Percentiles rank a stretch among this genome's conserved stretches.
These are phyloP conservation scores for Nymphalis io DNA, from an alignment of 1,140 invertebrate genomes.

Conservation along the genomic window DNA sequence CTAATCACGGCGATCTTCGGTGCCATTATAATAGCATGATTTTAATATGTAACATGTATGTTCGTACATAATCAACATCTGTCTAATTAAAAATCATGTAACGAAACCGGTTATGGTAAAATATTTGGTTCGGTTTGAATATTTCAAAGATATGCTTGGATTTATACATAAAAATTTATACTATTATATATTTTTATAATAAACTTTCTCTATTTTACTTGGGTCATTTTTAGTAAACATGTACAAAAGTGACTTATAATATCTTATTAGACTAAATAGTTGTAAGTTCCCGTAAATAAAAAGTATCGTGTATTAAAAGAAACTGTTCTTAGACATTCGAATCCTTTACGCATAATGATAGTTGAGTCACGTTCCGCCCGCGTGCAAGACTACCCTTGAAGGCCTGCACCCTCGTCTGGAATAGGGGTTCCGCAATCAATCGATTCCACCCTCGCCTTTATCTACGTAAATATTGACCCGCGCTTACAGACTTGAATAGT, in stretches of 20 bases:
- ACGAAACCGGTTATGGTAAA: not conserved
- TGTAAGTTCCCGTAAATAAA: not conserved
- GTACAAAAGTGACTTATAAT: no score
- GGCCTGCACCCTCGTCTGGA: constrained; percentile 47
- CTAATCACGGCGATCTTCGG: constrained; percentile 27
- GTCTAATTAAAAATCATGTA: constrained; percentile 8
- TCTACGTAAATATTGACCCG: constrained; percentile 56
- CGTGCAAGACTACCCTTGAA: constrained; percentile 50
- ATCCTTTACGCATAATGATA: constrained; percentile 18
- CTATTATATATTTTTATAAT: no score
- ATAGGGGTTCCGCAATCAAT: constrained; percentile 51
- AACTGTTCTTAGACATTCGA: not conserved
- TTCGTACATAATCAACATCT: constrained; percentile 1
- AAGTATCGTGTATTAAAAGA: not conserved
- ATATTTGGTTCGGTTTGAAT: not conserved
- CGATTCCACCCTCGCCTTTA: constrained; percentile 57
- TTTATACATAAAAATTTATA: no score
- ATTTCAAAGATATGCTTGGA: not conserved
- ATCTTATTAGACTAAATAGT: no score
- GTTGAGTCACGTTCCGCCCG: constrained; percentile 29
- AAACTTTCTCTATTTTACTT: no score
- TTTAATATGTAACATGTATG: not conserved
- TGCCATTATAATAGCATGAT: constrained; percentile 10
- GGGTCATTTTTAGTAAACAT: no score
- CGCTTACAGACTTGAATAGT: constrained; percentile 34